Base-by-base conservation (phyloP, 2,888 invertebrate genomes). In the Melanophora roralis region DNA sequence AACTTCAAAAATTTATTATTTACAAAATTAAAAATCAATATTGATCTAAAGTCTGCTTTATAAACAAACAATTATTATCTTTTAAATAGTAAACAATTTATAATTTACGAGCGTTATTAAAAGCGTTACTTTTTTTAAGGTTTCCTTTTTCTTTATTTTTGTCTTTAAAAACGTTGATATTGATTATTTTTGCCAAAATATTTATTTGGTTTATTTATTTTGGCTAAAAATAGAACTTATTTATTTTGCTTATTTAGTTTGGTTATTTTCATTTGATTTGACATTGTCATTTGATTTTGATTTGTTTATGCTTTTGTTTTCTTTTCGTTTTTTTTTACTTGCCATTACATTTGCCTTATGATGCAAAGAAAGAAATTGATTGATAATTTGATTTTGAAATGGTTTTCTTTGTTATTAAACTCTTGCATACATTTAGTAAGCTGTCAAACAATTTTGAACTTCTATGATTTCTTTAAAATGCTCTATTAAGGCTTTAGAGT, bases 241-340 rank as follows among this genome's bases (percentile, higher is more conserved):
- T 53, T 53, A 53, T 32, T 34, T 32, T 32, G 14, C 53, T 53
- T 32, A 53, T 34, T 53, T 53, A 27, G 38, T 59, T 23, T 27
- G 21, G 14, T 69, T 76, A 27, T 68, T 69, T 76, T 68, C 19
- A 47, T 65, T 69, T 69, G n/a, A 64, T 53, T 77, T 71, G 69
- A 49, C 75, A 75, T 75, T 75, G 75, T 38, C 12, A 60, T 53
- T 75, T 53, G 59, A 51, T 60, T 59, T 43, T 53, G 14, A 16
- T 23, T 32, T 32, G 45, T 51, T 32, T 9, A 5, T 40, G 43
- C 14, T 5, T 12, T n/a, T n/a, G n/a, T n/a, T n/a, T n/a, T n/a
- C n/a, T 49, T 69, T 27, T 19, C 43, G 34, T 23, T 43, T 12
- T 32, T 23, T 62, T 60, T 68, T 2, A 5, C 45, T 71, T 62